Base-by-base conservation (phyloP, 2,797 vertebrate genomes). In the Ptychobarbus kaznakovi region DNA sequence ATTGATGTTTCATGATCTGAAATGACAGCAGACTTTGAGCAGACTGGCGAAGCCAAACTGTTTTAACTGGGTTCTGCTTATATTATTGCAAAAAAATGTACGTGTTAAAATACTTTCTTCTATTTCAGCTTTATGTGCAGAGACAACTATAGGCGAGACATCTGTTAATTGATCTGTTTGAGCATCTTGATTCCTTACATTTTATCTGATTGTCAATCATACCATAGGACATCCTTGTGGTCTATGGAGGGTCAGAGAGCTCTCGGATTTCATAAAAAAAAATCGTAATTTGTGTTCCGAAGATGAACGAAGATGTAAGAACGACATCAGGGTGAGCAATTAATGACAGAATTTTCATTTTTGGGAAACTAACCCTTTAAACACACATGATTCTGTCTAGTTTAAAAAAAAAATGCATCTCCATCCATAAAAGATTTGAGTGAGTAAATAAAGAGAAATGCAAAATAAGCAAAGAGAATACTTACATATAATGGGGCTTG, bases 401-500 rank as follows among this genome's bases (percentile, higher is more conserved):
- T 18, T 35, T 6, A 7, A 63, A 75, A 20, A 20, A 12, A 18
- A 13, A 68, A 18, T 46, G 72, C 56, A 76, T 68, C 35, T 46
- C 12, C 3, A 28, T 28, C 42, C 7, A 40, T 73, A 28, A 63
- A 40, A 20, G 28, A 53, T 68, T 80, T 86, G 25, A 76, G 25
- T 74, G 44, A 75, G 49, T 16, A 74, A 49, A 75, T 46, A 72
- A 87, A 69, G 53, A 82, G 22, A 11, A 63, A 58, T 28, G 35
- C 28, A 81, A 68, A 63, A 44, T 20, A 28, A 42, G 44, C 25
- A 40, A 25, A 1, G 22, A 80, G 3, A 10, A 89, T 95, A 99
- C 98, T 99, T 92, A 99, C 98, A 96, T 99, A 99, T 90, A 99
- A 91, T 0, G 98, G 97, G 95, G 97, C 97, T 96, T 99, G 97